phyloP scores from a whole-genome alignment of 2,888 invertebrate genomes.

The Biston stratarius region DNA sequence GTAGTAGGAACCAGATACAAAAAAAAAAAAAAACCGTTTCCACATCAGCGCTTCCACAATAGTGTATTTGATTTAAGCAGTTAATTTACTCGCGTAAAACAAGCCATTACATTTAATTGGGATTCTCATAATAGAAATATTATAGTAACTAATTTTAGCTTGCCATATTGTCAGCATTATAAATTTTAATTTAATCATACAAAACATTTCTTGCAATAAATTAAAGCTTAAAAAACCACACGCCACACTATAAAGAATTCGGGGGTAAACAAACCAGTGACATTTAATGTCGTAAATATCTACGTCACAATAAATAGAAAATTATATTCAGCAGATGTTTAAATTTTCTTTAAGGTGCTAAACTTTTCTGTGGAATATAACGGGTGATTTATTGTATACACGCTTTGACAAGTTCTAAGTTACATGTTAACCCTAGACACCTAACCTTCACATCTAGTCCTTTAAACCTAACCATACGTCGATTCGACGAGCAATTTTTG shows the following conservation, averaged over 20 bases:
- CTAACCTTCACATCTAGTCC: no score
- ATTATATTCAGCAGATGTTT: background rate
- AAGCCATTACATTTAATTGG: slow-evolving; percentile 37
- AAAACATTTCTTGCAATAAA: slow-evolving; percentile 17
- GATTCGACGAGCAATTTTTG: no score
- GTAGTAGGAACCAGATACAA: no score
- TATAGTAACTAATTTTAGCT: slow-evolving; percentile 58
- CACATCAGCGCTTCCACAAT: no score
- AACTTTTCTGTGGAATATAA: no score
- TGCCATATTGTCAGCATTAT: slow-evolving; percentile 78
- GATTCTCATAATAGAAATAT: slow-evolving; percentile 37
- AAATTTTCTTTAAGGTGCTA: background rate
- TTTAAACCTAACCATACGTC: no score
- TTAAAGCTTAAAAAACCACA: slow-evolving; percentile 23
- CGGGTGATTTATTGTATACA: no score
- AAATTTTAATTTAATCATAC: slow-evolving; percentile 20
- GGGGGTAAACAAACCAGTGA: background rate
- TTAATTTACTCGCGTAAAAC: no score
- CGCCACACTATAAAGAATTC: slow-evolving; percentile 5
- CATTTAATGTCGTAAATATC: slow-evolving; percentile 3
- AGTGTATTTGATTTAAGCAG: no score
- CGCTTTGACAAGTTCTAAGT: no score
- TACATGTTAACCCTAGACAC: no score
- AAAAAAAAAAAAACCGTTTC: no score
- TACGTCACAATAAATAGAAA: background rate